Evolutionary conservation across 2,888 invertebrate genomes (phyloP).

Genomic region (Eueremaeus valkanovi): DNA sequence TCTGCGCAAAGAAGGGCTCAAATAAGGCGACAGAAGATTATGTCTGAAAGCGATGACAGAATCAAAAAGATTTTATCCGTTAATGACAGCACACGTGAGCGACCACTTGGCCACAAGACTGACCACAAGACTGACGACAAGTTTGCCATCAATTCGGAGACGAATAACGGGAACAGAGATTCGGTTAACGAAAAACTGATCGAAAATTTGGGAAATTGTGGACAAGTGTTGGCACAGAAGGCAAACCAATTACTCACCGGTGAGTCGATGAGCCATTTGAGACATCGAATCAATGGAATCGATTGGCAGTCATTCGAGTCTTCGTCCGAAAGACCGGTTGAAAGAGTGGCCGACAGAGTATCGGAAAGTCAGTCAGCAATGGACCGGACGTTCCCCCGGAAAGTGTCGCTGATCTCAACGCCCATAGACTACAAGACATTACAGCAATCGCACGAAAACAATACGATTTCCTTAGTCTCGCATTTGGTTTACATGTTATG

Average conservation of each 20-base stretch:
- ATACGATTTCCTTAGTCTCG: conserved; percentile 13
- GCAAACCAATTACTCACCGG: neutral
- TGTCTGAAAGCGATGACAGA: conserved; percentile 30
- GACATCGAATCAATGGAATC: conserved; percentile 10
- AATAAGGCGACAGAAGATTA: conserved; percentile 31
- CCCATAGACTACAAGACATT: conserved; percentile 40
- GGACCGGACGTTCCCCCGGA: conserved; percentile 38
- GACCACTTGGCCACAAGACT: no score
- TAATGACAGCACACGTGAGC: neutral
- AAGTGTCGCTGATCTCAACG: conserved; percentile 41
- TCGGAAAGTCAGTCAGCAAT: neutral
- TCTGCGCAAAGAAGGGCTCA: conserved; percentile 13
- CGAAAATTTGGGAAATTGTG: no score
- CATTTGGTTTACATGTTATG: neutral
- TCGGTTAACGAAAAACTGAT: no score
- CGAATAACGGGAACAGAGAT: no score
- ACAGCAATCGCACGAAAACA: conserved; percentile 37
- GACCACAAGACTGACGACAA: no score
- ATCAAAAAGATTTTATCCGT: conserved; percentile 25
- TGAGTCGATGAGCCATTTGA: neutral
- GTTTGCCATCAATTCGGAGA: neutral
- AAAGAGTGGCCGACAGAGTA: neutral
- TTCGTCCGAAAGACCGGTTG: neutral
- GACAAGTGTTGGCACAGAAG: no score
- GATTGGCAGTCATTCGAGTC: neutral